Evolutionary conservation across 2,888 invertebrate species (phyloP).

Genomic region (Rhingia rostrata): DNA sequence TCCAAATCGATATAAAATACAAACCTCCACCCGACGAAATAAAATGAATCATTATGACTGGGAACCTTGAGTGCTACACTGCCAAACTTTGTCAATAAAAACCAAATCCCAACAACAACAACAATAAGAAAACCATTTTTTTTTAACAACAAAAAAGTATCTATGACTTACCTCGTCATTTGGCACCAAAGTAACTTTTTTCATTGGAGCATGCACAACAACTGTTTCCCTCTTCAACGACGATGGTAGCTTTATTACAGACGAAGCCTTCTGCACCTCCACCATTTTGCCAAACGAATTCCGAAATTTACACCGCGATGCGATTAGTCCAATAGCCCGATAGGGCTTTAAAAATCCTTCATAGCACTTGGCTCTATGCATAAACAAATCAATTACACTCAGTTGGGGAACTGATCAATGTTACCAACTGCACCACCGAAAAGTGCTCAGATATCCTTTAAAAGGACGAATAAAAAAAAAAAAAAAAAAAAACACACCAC

Average conservation of each 20-base stretch:
- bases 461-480: too few relatives aligned
- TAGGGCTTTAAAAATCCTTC: constrained; percentile 14
- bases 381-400: constrained; percentile 51
- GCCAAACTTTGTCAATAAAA: constrained; percentile 16
- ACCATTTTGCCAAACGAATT: constrained; percentile 77
- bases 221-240: constrained; percentile 82
- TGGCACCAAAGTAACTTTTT: constrained; percentile 82
- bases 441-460: too few relatives aligned
- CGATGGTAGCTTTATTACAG: constrained; percentile 81
- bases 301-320: constrained; percentile 18
- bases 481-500: neutral
- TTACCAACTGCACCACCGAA: constrained; percentile 24
- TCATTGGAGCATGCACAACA: constrained; percentile 82
- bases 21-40: neutral
- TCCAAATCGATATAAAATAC: constrained; percentile 29
- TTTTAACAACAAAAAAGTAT: constrained; percentile 23
- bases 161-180: constrained; percentile 82
- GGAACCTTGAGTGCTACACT: neutral
- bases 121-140: constrained; percentile 8
- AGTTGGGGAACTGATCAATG: constrained; percentile 47
- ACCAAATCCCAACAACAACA: constrained; percentile 7
- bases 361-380: constrained; percentile 35
- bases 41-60: neutral
- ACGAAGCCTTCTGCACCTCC: constrained; percentile 82
- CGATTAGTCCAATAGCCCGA: constrained; percentile 6